Conservation (phyloP, 2,888 invertebrate genomes). For the Sminthurides aquaticus region DNA sequence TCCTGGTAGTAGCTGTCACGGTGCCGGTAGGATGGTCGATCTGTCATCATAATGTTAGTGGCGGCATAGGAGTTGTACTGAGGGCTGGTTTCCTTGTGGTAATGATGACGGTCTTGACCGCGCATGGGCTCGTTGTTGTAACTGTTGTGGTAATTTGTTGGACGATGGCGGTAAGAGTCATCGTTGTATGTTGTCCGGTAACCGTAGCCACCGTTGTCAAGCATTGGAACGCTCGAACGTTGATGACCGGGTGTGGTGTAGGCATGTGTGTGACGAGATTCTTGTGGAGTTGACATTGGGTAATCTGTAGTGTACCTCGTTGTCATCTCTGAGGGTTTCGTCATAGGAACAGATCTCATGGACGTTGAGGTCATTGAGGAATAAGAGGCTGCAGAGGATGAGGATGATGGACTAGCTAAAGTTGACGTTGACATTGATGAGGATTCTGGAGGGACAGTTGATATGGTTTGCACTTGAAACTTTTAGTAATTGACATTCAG, state of each 20-base stretch:
- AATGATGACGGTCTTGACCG: neutral
- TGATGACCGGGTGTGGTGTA: neutral
- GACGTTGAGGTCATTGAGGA: conserved; percentile 12
- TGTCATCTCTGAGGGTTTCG: neutral
- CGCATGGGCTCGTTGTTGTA: neutral
- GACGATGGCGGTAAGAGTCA: conserved; percentile 1
- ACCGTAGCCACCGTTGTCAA: neutral
- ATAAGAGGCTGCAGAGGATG: conserved; percentile 7
- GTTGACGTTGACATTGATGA: neutral
- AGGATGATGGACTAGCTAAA: neutral
- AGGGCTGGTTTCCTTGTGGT: conserved; percentile 6
- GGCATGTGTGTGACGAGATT: conserved; percentile 13
- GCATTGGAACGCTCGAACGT: neutral
- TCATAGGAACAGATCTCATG: neutral
- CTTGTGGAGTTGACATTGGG: conserved; percentile 8
- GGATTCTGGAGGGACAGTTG: neutral
- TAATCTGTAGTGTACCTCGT: neutral
- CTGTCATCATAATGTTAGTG: neutral
- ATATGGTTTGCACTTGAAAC: too few relatives aligned
- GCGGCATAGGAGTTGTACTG: neutral
- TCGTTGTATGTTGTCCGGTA: neutral
- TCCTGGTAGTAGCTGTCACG: conserved; percentile 3
- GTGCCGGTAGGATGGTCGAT: neutral
- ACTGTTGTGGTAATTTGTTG: conserved; percentile 2
- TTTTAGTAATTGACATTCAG: too few relatives aligned